phyloP scores from a whole-genome alignment of 2,888 invertebrate genomes.

The Aradus depressus region DNA sequence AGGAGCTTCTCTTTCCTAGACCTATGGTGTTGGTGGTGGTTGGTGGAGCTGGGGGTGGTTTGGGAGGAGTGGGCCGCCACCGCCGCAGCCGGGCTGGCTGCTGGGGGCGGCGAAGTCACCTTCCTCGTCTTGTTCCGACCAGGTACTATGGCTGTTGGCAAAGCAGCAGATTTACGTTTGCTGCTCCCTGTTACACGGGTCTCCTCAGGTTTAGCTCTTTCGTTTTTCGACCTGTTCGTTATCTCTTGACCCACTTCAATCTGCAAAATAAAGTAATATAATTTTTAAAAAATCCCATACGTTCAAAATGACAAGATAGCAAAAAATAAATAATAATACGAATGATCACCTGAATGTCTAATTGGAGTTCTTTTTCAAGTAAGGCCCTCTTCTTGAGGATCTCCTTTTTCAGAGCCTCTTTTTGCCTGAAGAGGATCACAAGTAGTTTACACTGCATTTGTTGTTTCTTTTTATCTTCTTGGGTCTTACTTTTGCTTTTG shows the following conservation, averaged over 20 bases:
- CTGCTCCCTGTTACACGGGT: constrained; percentile 45
- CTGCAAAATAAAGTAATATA: constrained; percentile 36
- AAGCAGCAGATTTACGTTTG: constrained; percentile 44
- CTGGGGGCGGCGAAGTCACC: constrained; percentile 23
- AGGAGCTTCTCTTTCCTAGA: constrained; percentile 68
- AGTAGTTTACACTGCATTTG: constrained; percentile 49
- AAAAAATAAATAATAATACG: not conserved
- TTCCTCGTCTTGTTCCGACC: constrained; percentile 12
- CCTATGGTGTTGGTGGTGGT: constrained; percentile 23
- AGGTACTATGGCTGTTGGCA: constrained; percentile 19
- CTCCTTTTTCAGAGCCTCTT: constrained; percentile 84
- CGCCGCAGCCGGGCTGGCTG: constrained; percentile 13
- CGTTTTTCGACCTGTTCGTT: constrained; percentile 57
- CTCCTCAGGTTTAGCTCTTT: constrained; percentile 57
- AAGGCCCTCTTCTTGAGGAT: constrained; percentile 81
- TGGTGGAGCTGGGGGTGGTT: constrained; percentile 21
- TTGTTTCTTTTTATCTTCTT: constrained; percentile 45
- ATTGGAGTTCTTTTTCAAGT: constrained; percentile 77
- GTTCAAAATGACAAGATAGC: not conserved
- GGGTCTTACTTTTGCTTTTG: constrained; percentile 28
- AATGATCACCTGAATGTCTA: constrained; percentile 61
- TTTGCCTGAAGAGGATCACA: constrained; percentile 71
- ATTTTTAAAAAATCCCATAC: not conserved
- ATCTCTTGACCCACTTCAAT: constrained; percentile 64
- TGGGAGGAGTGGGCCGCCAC: constrained; percentile 33